These are phyloP conservation scores for Drosophila cognata DNA, from an alignment of 2,888 invertebrate species.

Conservation along the genomic window DNA sequence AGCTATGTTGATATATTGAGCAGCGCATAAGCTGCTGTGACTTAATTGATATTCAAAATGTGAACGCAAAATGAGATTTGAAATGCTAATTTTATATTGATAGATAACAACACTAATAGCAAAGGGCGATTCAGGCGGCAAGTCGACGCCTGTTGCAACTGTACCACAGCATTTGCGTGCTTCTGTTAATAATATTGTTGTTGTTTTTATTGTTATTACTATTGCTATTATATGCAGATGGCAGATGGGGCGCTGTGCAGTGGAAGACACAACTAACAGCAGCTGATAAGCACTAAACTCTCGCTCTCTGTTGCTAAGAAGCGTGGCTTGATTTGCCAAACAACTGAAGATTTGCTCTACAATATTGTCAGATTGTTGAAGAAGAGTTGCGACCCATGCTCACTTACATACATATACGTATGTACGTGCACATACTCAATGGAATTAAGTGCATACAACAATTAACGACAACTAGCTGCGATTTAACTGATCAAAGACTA, in stretches of 20 bases:
- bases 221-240: slow-evolving; percentile 5
- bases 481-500: slow-evolving; percentile 57
- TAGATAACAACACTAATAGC: slow-evolving; percentile 36
- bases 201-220: slow-evolving; percentile 12
- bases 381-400: neutral
- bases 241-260: neutral
- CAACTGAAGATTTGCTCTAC: neutral
- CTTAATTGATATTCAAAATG: slow-evolving; percentile 40
- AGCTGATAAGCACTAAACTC: slow-evolving; percentile 3
- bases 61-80: slow-evolving; percentile 31
- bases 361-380: neutral
- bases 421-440: slow-evolving; percentile 5
- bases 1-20: neutral
- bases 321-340: neutral
- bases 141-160: slow-evolving; percentile 32
- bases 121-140: slow-evolving; percentile 17
- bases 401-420: neutral
- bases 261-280: neutral
- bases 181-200: slow-evolving; percentile 28
- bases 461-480: slow-evolving; percentile 58
- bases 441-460: slow-evolving; percentile 42
- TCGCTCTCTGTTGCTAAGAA: neutral
- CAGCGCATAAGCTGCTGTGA: slow-evolving; percentile 5
- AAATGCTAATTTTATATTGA: slow-evolving; percentile 39
- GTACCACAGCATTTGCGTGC: slow-evolving; percentile 38